These are phyloP conservation scores for Palythoa grandis DNA, from an alignment of 92 coral and sea anemone species.

Conservation along the genomic window DNA sequence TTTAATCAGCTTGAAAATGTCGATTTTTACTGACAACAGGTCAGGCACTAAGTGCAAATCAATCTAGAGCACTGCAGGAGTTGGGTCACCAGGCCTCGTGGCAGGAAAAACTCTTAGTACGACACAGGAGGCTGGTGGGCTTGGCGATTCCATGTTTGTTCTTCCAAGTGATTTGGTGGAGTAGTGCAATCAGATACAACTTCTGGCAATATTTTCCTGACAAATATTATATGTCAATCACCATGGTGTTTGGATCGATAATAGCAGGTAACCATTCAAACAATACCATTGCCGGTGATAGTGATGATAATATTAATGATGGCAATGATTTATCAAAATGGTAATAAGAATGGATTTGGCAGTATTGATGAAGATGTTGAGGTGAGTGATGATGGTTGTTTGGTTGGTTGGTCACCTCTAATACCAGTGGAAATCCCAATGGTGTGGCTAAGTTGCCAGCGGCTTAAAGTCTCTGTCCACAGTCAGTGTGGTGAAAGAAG, in stretches of 20 bases:
- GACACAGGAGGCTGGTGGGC: slow-evolving; percentile 78
- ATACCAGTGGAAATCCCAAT: too few species aligned
- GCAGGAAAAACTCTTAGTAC: slow-evolving; percentile 67
- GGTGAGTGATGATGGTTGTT: too few species aligned
- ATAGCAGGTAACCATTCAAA: slow-evolving; percentile 69
- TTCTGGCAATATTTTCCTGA: slow-evolving; percentile 76
- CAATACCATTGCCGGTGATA: neutral
- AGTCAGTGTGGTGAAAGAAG: too few species aligned
- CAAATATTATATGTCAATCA: slow-evolving; percentile 72
- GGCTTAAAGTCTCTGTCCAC: too few species aligned
- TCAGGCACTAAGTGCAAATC: slow-evolving; percentile 69
- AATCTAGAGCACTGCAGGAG: slow-evolving; percentile 67
- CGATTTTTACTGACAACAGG: slow-evolving; percentile 48
- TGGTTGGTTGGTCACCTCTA: too few species aligned
- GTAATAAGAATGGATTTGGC: neutral
- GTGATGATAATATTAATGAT: neutral
- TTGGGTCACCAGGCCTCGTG: slow-evolving; percentile 75
- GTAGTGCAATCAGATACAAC: slow-evolving; percentile 69
- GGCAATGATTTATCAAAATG: neutral
- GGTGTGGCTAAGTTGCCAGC: too few species aligned
- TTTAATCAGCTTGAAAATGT: neutral
- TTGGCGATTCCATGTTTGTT: slow-evolving; percentile 72
- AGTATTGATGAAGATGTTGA: too few species aligned
- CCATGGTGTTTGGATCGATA: slow-evolving; percentile 91
- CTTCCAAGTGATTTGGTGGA: slow-evolving; percentile 84